Evolutionary conservation across 2,113 vertebrate genomes (phyloP), one percentile per base, ranked within the genome.

Genomic region (Pitta sordida): DNA sequence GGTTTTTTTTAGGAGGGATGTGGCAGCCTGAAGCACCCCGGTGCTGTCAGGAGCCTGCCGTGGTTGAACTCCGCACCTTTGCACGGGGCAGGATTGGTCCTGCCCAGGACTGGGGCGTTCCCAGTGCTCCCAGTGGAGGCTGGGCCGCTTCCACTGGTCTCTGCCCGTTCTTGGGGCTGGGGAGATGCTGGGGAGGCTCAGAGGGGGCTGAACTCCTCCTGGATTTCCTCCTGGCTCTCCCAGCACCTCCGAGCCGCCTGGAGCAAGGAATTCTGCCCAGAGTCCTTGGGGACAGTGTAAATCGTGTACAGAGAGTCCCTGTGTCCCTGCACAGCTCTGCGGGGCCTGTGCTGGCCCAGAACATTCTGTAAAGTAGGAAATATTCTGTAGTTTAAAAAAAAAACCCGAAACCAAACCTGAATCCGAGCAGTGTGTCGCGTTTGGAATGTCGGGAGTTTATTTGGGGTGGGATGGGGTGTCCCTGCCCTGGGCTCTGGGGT

Each of bases 91-190:
- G 68, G 37, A 15, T 6, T 20, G 37, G 19, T 51, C 67, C 69
- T 26, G 69, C 68, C 2, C 60, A 2, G 21, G 29, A 70, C 59
- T 24, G 44, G 26, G 24, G 69, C 69, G 32, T 3, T 64, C 48
- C 49, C n/a, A 13, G 43, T 4, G 49, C 60, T 64, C 32, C 2
- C 2, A 26, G 55, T 16, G n/a, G 30, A 23, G 10, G 39, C 18
- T 36, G 36, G 1, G 1, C 20, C 0, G 1, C 14, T 30, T 32
- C 56, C 52, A 18, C 18, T 1, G 0, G 3, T 2, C 64, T 26
- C 65, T 89, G 71, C 60, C 60, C 0, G 0, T 62, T 7, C 60
- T 19, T 0, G 0, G 34, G 5, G 79, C 32, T 32, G 79, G 49
- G 34, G 22, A 22, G 18, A 2, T 4, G 8, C 1, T 13, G 7